Conservation (phyloP, 1,140 invertebrate species). For the Ceratitis capitata region DNA sequence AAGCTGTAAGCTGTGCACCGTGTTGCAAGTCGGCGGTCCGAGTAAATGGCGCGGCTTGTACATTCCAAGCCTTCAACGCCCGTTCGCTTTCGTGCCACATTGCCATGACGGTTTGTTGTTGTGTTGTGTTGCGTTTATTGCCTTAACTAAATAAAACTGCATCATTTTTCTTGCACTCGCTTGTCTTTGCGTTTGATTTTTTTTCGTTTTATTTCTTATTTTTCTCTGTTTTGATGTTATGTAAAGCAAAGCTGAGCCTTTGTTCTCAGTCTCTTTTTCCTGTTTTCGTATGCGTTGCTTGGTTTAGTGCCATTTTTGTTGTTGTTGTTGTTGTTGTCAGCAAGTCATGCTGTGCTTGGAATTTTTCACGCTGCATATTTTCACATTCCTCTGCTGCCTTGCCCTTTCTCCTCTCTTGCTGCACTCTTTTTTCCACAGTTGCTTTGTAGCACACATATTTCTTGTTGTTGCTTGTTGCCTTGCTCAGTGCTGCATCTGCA, state of each 20-base stretch:
- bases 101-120: neutral
- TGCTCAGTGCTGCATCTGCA: neutral
- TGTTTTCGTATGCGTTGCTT: neutral
- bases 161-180: neutral
- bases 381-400: neutral
- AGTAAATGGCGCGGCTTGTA: neutral
- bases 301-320: conserved; percentile 6
- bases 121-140: neutral
- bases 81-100: neutral
- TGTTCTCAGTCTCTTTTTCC: neutral
- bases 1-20: too few relatives aligned
- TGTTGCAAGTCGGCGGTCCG: neutral
- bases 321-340: neutral
- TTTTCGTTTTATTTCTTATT: neutral
- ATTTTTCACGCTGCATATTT: conserved; percentile 37
- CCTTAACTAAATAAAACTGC: neutral
- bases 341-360: conserved; percentile 20
- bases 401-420: neutral
- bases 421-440: neutral
- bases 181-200: neutral
- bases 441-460: neutral
- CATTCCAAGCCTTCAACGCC: conserved; percentile 9
- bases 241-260: neutral
- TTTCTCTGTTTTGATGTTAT: neutral
- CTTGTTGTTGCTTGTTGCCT: neutral